Conservation (phyloP, 1,140 invertebrate genomes). For the Phymastichus coffea region DNA sequence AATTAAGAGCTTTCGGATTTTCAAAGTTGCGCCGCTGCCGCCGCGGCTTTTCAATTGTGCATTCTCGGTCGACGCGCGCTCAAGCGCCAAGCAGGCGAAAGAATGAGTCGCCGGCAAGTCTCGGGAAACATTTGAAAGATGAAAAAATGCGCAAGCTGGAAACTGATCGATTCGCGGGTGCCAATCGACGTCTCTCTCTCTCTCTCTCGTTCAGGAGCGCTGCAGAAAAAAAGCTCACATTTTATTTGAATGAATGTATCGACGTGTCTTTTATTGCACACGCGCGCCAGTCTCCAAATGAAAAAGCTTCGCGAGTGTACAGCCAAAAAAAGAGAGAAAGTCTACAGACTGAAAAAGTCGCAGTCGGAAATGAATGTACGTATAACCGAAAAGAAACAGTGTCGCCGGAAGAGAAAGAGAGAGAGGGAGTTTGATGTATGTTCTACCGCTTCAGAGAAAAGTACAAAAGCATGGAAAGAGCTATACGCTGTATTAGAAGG, state of each 20-base stretch:
- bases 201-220: not conserved
- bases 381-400: conserved; percentile 4
- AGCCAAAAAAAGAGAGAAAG: not conserved
- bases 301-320: not conserved
- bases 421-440: conserved; percentile 15
- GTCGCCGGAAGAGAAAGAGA: not conserved
- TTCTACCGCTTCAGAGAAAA: not conserved
- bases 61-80: too few relatives aligned
- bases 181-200: not conserved
- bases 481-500: not conserved
- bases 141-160: too few relatives aligned
- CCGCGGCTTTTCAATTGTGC: too few relatives aligned
- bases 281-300: not conserved
- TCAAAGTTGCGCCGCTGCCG: too few relatives aligned
- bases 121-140: too few relatives aligned
- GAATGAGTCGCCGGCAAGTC: too few relatives aligned
- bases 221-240: conserved; percentile 10
- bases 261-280: not conserved
- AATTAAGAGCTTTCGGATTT: too few relatives aligned
- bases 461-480: conserved; percentile 1
- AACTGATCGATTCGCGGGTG: too few relatives aligned
- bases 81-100: too few relatives aligned
- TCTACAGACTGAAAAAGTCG: not conserved
- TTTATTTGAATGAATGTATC: too few relatives aligned
- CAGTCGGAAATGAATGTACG: conserved; percentile 9